These are phyloP conservation scores for Arrhopalites spinosus DNA, from an alignment of 2,888 invertebrate genomes.

Conservation along the genomic window DNA sequence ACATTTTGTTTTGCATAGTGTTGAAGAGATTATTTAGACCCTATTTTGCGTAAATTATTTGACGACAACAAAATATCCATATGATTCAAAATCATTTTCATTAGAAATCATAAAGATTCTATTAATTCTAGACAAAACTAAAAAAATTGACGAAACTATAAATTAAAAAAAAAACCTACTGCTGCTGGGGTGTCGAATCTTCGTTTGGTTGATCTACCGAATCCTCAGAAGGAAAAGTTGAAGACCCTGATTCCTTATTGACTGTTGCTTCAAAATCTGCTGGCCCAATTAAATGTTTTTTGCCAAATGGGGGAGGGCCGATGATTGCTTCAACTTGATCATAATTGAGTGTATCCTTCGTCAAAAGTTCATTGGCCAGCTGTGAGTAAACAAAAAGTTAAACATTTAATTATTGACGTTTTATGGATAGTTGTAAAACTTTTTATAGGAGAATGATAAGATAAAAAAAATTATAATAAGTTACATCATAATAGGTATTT, in stretches of 20 bases:
- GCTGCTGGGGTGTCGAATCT: constrained; percentile 21
- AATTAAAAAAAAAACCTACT: constrained; percentile 40
- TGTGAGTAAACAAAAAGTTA: constrained; percentile 60
- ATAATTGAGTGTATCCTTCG: constrained; percentile 89
- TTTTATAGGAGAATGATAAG: not conserved
- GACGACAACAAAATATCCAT: too few species aligned
- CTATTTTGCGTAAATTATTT: too few species aligned
- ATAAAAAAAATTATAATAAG: constrained; percentile 51
- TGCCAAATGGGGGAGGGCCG: constrained; percentile 82
- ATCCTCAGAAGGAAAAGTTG: constrained; percentile 2
- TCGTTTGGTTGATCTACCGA: constrained; percentile 14
- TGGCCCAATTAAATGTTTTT: constrained; percentile 74
- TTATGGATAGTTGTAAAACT: constrained; percentile 57
- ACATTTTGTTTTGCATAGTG: too few species aligned
- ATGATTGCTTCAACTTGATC: constrained; percentile 85
- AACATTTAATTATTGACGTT: too few species aligned
- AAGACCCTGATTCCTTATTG: constrained; percentile 51
- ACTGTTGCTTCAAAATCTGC: constrained; percentile 72
- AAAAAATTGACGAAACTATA: too few species aligned
- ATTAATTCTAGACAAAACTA: constrained; percentile 10
- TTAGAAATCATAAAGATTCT: too few species aligned
- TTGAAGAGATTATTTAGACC: too few species aligned
- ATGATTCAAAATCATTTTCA: too few species aligned
- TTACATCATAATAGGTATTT: not conserved
- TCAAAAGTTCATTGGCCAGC: constrained; percentile 84